phyloP scores from a whole-genome alignment of 2,113 vertebrate species.

The Bungarus multicinctus region DNA sequence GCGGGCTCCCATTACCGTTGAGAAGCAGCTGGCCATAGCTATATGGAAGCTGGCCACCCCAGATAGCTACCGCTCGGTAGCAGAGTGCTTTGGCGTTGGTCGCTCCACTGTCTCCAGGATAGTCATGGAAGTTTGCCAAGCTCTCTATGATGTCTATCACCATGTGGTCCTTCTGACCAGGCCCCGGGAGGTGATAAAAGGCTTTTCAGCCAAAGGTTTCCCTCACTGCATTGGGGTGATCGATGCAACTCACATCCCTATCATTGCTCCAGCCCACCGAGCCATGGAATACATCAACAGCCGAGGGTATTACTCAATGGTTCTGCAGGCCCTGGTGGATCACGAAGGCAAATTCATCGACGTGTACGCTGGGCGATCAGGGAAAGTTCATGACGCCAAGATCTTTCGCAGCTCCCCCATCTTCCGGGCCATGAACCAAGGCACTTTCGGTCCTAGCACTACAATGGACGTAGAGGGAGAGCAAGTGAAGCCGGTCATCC shows the following conservation, averaged over 20 bases:
- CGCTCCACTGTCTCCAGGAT: conserved; percentile 22
- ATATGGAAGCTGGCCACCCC: conserved; percentile 29
- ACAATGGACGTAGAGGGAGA: neutral
- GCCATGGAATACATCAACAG: conserved; percentile 25
- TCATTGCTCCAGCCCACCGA: conserved; percentile 21
- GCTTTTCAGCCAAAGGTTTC: conserved; percentile 11
- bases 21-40: conserved; percentile 21
- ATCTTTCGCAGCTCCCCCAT: conserved; percentile 19
- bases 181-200: conserved; percentile 7
- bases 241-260: conserved; percentile 5
- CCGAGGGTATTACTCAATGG: conserved; percentile 21
- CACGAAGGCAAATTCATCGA: conserved; percentile 7
- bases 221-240: conserved; percentile 16
- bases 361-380: conserved; percentile 8
- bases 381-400: neutral
- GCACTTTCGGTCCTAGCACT: neutral
- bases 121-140: conserved; percentile 26
- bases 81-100: conserved; percentile 11
- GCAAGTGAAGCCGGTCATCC: conserved; percentile 5
- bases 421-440: conserved; percentile 32
- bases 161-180: conserved; percentile 1
- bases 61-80: conserved; percentile 16
- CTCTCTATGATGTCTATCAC: conserved; percentile 11
- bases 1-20: conserved; percentile 11
- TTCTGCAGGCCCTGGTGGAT: conserved; percentile 15